Evolutionary conservation across 2,797 vertebrate genomes (phyloP).

Genomic region (Taenioides sp.): DNA sequence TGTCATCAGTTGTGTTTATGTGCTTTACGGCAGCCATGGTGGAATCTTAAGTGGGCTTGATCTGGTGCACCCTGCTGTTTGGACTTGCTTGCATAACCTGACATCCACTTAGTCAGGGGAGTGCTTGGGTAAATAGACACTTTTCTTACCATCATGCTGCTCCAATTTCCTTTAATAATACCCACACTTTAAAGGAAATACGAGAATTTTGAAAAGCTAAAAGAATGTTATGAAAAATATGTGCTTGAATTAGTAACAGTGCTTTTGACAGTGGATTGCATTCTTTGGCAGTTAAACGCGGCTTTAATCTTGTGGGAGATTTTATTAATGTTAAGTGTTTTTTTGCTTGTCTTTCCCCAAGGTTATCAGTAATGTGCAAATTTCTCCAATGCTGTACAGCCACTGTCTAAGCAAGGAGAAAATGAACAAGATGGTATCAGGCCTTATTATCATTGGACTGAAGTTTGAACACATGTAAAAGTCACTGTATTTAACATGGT

Average conservation of each 20-base stretch:
- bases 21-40: slow-evolving; percentile 49
- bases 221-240: slow-evolving; percentile 5
- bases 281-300: slow-evolving; percentile 29
- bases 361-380: slow-evolving; percentile 61
- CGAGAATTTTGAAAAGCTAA: slow-evolving; percentile 1
- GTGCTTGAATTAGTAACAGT: slow-evolving; percentile 19
- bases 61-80: slow-evolving; percentile 41
- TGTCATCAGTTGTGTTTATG: slow-evolving; percentile 62
- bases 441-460: slow-evolving; percentile 21
- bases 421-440: slow-evolving; percentile 61
- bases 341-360: slow-evolving; percentile 49
- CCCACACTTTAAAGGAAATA: slow-evolving; percentile 20
- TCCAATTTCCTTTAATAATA: slow-evolving; percentile 13
- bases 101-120: slow-evolving; percentile 32
- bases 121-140: slow-evolving; percentile 23
- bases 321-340: slow-evolving; percentile 55
- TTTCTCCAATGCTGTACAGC: slow-evolving; percentile 29
- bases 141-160: slow-evolving; percentile 14
- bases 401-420: slow-evolving; percentile 44
- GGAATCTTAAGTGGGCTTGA: slow-evolving; percentile 23
- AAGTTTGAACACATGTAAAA: slow-evolving; percentile 36
- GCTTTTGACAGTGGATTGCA: slow-evolving; percentile 21
- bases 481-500: neutral
- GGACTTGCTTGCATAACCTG: slow-evolving; percentile 41
- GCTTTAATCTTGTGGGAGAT: slow-evolving; percentile 29